Conservation (phyloP, 2,888 invertebrate genomes). For the Ephialtes manifestator region DNA sequence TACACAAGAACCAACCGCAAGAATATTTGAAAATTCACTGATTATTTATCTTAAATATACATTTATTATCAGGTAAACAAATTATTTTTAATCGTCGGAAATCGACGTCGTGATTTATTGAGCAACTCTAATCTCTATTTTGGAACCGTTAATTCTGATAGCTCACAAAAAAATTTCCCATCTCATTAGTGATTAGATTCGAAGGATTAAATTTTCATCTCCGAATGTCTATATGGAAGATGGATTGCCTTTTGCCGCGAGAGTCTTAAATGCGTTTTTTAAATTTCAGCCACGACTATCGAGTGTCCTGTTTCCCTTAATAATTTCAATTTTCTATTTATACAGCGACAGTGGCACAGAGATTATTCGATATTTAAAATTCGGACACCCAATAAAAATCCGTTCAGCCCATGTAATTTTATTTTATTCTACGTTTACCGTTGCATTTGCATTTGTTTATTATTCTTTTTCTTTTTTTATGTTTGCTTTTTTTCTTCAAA, state of each 20-base stretch:
- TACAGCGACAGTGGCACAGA: constrained; percentile 58
- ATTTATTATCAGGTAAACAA: too few relatives aligned
- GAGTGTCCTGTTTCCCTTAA: constrained; percentile 34
- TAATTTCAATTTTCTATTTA: constrained; percentile 28
- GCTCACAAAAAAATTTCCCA: too few relatives aligned
- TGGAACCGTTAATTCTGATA: too few relatives aligned
- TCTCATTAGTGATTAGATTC: too few relatives aligned
- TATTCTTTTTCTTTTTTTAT: not conserved
- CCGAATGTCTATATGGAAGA: constrained; percentile 18
- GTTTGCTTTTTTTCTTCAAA: constrained; percentile 9
- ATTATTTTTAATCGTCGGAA: too few relatives aligned
- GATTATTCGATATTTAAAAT: constrained; percentile 46
- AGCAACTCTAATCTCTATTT: too few relatives aligned
- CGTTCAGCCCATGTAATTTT: constrained; percentile 26
- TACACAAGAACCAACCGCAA: too few relatives aligned
- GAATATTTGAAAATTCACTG: too few relatives aligned
- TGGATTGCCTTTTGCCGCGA: constrained; percentile 52
- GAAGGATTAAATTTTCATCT: too few relatives aligned
- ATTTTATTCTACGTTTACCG: constrained; percentile 28
- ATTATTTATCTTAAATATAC: too few relatives aligned
- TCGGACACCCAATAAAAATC: constrained; percentile 40
- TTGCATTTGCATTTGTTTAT: constrained; percentile 15
- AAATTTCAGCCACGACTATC: constrained; percentile 43
- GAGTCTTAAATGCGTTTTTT: constrained; percentile 22
- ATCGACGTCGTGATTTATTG: too few relatives aligned